phyloP scores from a whole-genome alignment of 2,888 invertebrate species.

The Coenonympha glycerion region DNA sequence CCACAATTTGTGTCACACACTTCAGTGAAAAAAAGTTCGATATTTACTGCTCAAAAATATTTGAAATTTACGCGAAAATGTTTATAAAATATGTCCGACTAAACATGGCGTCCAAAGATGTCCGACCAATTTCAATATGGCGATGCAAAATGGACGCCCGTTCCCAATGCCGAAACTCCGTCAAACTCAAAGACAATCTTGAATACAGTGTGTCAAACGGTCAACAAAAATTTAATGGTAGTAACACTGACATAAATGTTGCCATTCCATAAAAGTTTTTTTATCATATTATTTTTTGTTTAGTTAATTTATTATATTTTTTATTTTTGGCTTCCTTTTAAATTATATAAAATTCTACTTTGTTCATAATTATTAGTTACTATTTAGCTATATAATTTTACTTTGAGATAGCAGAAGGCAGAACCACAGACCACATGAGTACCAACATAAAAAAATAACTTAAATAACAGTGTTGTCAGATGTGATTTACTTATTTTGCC shows the following conservation, averaged over 20 bases:
- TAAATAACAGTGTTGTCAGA: background rate
- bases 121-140: constrained; percentile 78
- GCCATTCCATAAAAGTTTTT: constrained; percentile 36
- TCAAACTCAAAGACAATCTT: constrained; percentile 38
- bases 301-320: no score
- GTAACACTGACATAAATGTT: no score
- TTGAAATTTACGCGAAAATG: constrained; percentile 79
- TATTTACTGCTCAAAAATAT: constrained; percentile 70
- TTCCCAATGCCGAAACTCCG: constrained; percentile 34
- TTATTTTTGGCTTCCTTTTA: no score
- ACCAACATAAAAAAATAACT: no score
- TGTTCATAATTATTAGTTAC: no score
- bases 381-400: no score
- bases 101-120: constrained; percentile 84
- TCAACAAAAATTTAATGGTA: constrained; percentile 21
- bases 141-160: constrained; percentile 76
- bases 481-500: background rate
- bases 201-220: constrained; percentile 34
- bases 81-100: constrained; percentile 85
- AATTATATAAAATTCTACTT: no score
- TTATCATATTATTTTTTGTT: no score
- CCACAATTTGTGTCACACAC: constrained; percentile 53
- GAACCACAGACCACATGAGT: no score
- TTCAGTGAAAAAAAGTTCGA: constrained; percentile 71
- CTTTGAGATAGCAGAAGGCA: no score